A percentile compares a stretch with the other conserved stretches of the same genome.
These are phyloP conservation scores for Drosophila subsilvestris DNA, from an alignment of 2,888 invertebrate species.

Conservation along the genomic window DNA sequence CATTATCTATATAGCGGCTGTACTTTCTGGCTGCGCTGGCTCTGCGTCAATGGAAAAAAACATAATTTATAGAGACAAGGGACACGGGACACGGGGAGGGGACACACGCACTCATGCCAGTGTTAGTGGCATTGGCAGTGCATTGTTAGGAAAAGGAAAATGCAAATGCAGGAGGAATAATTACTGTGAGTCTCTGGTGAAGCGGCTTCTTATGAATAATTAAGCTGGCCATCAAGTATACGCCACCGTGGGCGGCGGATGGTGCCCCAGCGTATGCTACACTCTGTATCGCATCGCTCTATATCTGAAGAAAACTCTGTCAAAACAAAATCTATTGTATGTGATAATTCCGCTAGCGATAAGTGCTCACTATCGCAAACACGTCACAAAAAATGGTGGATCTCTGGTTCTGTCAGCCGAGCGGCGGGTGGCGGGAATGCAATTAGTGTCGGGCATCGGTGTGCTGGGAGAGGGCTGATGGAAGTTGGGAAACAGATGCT, in stretches of 20 bases:
- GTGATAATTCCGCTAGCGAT: constrained; percentile 31
- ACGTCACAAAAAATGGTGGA: constrained; percentile 24
- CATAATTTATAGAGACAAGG: constrained; percentile 20
- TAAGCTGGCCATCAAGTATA: constrained; percentile 18
- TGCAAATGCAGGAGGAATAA: constrained; percentile 27
- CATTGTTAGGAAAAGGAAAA: constrained; percentile 12
- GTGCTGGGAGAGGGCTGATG: not conserved
- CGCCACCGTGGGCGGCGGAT: constrained; percentile 18
- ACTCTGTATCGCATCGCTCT: constrained; percentile 19
- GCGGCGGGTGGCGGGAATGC: constrained; percentile 31
- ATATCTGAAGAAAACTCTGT: constrained; percentile 13
- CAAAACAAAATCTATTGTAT: not conserved
- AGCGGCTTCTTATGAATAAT: constrained; percentile 25
- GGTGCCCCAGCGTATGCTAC: constrained; percentile 31
- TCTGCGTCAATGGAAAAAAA: constrained; percentile 44
- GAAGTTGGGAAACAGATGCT: constrained; percentile 29
- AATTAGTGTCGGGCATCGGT: constrained; percentile 49
- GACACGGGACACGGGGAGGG: too few species aligned
- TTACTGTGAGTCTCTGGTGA: constrained; percentile 23
- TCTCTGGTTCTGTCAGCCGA: constrained; percentile 4
- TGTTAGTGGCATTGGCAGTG: constrained; percentile 5
- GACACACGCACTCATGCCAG: not conserved
- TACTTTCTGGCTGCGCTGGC: constrained; percentile 27
- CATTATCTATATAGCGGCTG: constrained; percentile 39
- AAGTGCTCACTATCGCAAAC: constrained; percentile 18